A percentile compares a stretch with the other conserved stretches of the same genome.
phyloP scores from a whole-genome alignment of 1,140 invertebrate species.

The Parapsyche elsis region DNA sequence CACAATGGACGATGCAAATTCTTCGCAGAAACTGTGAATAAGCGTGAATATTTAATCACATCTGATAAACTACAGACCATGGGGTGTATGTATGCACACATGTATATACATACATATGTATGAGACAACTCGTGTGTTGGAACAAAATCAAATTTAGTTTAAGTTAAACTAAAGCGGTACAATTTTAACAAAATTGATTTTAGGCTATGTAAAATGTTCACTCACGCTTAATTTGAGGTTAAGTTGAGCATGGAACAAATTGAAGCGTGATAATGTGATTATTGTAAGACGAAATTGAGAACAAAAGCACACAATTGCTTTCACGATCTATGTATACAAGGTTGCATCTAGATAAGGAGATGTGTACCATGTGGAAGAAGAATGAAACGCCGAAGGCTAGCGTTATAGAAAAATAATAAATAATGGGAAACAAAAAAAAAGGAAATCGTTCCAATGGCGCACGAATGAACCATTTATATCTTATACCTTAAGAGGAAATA shows the following conservation, averaged over 20 bases:
- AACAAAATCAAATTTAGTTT: too few species aligned
- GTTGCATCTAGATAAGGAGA: conserved; percentile 24
- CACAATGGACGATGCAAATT: not conserved
- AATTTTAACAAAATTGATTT: too few species aligned
- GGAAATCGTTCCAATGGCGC: not conserved
- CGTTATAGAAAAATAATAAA: not conserved
- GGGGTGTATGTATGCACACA: too few species aligned
- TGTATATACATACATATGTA: too few species aligned
- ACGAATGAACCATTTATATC: not conserved
- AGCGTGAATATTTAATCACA: too few species aligned
- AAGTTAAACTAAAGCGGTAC: too few species aligned
- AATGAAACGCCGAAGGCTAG: not conserved
- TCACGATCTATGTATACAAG: conserved; percentile 18
- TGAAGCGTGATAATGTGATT: not conserved
- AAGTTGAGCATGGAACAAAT: not conserved
- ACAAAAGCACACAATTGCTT: not conserved
- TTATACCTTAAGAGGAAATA: not conserved
- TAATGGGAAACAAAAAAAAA: not conserved
- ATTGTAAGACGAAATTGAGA: not conserved
- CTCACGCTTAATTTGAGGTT: not conserved
- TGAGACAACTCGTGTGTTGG: too few species aligned
- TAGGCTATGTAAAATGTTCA: too few species aligned
- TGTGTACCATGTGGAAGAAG: conserved; percentile 20
- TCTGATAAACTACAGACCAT: too few species aligned
- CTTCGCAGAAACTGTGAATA: too few species aligned